Base-by-base conservation (phyloP, 1,140 invertebrate species). In the Bombus balteatus region DNA sequence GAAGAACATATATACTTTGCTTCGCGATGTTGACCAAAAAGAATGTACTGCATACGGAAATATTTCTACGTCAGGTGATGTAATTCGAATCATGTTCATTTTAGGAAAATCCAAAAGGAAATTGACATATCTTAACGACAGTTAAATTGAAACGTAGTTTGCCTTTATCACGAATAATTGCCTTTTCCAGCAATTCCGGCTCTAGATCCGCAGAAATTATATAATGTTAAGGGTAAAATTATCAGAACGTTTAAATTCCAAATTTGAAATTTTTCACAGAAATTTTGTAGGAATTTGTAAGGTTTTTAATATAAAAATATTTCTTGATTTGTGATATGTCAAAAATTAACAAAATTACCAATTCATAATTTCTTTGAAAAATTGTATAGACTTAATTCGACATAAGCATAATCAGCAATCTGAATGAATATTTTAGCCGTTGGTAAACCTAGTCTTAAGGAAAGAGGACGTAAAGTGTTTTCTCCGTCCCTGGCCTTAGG, bases 401-500 rank as follows among this genome's bases (percentile, higher is more conserved):
- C 18, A 53, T 22, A 53, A 53, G 1, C 18, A 53, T 53, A 53
- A 53, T 53, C 47, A 53, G 47, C 47, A 53, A 5, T 53, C 1
- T 22, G 5, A 22, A 53, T 53, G 47, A 22, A 62, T 62, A 62
- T 62, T 62, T 62, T 62, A 62, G 12, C n/a, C 12, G 4, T n/a
- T 12, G 25, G 57, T 59, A 59, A 59, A 2, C 59, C 10, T n/a
- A 28, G 28, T 32, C 15, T 34, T 66, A 34, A 66, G 15, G 65
- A 79, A 43, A 68, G 78, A 70, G 32, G 43, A 70, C 47, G 34
- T 6, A 3, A 25, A 53, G 32, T 28, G 32, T 37, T 34, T 78
- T n/a, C 57, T 65, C 75, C 43, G 78, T 53, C 78, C 78, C 41
- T 80, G 78, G 65, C 78, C 78, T 80, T 80, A 80, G 43, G 39